Percentiles rank a stretch among this genome's conserved stretches.
Evolutionary conservation across 1,140 invertebrate species (phyloP).

Genomic region (Anthonomus grandis): DNA sequence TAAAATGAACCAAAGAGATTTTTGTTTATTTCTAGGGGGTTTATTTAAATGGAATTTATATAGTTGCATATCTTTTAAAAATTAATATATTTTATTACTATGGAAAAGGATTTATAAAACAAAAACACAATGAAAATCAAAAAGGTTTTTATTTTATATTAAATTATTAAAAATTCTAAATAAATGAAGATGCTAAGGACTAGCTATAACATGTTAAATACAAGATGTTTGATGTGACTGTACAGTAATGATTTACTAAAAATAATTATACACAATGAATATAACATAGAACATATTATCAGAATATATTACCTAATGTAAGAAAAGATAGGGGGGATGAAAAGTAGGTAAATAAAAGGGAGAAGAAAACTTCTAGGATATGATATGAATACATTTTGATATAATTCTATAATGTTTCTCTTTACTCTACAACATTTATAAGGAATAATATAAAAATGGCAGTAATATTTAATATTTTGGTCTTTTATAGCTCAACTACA

Average conservation of each 20-base stretch:
- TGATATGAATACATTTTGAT: slow-evolving; percentile 43
- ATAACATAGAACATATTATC: slow-evolving; percentile 24
- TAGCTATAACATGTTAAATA: slow-evolving; percentile 42
- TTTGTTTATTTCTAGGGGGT: too few relatives aligned
- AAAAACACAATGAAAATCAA: slow-evolving; percentile 25
- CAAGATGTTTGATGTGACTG: slow-evolving; percentile 35
- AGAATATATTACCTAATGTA: slow-evolving; percentile 23
- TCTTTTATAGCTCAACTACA: slow-evolving; percentile 24
- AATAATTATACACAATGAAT: slow-evolving; percentile 23
- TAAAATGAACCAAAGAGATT: too few relatives aligned
- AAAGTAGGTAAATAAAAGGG: slow-evolving; percentile 13
- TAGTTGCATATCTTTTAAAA: too few relatives aligned
- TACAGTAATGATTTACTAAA: slow-evolving; percentile 42
- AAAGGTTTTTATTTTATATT: slow-evolving; percentile 43
- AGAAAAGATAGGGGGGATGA: slow-evolving; percentile 8
- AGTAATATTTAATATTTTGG: slow-evolving; percentile 40
- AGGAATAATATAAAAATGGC: slow-evolving; percentile 39
- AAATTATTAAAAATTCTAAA: slow-evolving; percentile 45
- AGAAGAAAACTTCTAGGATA: slow-evolving; percentile 18
- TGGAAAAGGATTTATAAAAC: too few relatives aligned
- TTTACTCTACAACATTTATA: slow-evolving; percentile 24
- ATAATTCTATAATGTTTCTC: slow-evolving; percentile 31
- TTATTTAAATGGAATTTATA: too few relatives aligned
- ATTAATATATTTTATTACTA: too few relatives aligned
- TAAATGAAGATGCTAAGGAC: slow-evolving; percentile 41